These are phyloP conservation scores for Polyodon spathula DNA, from an alignment of 2,113 vertebrate genomes.

Conservation along the genomic window DNA sequence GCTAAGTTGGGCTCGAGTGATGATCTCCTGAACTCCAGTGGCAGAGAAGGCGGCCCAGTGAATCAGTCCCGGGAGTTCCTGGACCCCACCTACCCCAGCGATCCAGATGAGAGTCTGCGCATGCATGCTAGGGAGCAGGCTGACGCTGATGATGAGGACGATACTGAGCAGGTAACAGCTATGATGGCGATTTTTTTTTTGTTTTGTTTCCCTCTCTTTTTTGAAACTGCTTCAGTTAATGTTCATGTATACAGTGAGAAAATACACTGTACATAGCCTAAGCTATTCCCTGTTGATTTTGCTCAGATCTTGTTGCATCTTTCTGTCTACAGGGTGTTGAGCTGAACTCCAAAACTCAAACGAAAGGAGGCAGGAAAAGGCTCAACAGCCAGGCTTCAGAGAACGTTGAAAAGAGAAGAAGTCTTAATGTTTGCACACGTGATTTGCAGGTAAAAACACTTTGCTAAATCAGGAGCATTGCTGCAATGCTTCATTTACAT, in stretches of 20 bases:
- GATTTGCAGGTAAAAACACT: constrained; percentile 49
- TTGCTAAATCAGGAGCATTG: neutral
- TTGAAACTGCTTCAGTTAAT: neutral
- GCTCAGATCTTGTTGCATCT: neutral
- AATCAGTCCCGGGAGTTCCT: constrained; percentile 61
- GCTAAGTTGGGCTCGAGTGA: constrained; percentile 50
- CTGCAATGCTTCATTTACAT: neutral
- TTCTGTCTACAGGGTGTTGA: constrained; percentile 41
- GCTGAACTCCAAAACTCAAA: constrained; percentile 62
- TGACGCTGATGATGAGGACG: constrained; percentile 75
- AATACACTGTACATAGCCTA: too few relatives aligned
- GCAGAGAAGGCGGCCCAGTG: constrained; percentile 59
- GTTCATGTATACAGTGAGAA: neutral
- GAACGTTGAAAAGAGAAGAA: constrained; percentile 67
- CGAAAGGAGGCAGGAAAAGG: constrained; percentile 72
- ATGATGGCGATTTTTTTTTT: neutral
- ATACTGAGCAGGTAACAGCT: constrained; percentile 56
- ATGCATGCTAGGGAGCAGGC: constrained; percentile 52
- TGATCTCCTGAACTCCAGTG: constrained; percentile 49
- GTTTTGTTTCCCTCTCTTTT: neutral
- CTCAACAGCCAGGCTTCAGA: constrained; percentile 72
- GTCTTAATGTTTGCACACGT: constrained; percentile 57
- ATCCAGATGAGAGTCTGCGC: constrained; percentile 61
- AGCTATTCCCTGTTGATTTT: neutral
- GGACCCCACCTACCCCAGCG: constrained; percentile 55